phyloP scores from a whole-genome alignment of 2,797 vertebrate species.

The Enteromius unitaeniatus region DNA sequence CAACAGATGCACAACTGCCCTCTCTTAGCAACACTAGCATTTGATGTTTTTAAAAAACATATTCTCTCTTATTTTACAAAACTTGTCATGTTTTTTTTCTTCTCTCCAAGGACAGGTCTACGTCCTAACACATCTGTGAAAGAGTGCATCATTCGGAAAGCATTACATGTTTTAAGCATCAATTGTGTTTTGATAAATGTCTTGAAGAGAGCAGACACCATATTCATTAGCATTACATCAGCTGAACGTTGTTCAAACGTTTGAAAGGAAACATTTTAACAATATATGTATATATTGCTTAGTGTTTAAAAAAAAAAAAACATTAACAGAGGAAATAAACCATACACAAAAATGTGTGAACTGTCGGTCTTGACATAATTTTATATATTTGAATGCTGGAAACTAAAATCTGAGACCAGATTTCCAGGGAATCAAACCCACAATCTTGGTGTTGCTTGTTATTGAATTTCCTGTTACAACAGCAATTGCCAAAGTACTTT shows the following conservation, averaged over 20 bases:
- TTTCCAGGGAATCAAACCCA: background rate
- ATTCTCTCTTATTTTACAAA: background rate
- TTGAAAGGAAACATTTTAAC: background rate
- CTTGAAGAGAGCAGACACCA: background rate
- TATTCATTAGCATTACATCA: background rate
- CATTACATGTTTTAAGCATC: background rate
- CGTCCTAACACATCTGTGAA: background rate
- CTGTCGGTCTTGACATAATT: background rate
- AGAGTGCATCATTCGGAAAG: background rate
- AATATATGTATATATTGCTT: background rate
- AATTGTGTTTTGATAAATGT: background rate
- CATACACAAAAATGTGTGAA: background rate
- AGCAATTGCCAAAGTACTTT: background rate
- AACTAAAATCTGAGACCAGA: background rate
- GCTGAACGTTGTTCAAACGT: background rate
- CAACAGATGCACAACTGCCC: background rate
- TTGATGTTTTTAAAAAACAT: background rate
- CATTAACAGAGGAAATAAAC: background rate
- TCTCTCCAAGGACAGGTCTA: background rate
- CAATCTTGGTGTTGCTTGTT: background rate
- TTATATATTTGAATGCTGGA: background rate
- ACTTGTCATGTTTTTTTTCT: background rate
- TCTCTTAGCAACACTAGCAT: background rate
- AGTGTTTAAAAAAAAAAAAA: background rate
- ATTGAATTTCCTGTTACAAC: background rate